These are phyloP conservation scores for Taxidea taxus DNA, from an alignment of 2,113 vertebrate species.

Conservation along the genomic window DNA sequence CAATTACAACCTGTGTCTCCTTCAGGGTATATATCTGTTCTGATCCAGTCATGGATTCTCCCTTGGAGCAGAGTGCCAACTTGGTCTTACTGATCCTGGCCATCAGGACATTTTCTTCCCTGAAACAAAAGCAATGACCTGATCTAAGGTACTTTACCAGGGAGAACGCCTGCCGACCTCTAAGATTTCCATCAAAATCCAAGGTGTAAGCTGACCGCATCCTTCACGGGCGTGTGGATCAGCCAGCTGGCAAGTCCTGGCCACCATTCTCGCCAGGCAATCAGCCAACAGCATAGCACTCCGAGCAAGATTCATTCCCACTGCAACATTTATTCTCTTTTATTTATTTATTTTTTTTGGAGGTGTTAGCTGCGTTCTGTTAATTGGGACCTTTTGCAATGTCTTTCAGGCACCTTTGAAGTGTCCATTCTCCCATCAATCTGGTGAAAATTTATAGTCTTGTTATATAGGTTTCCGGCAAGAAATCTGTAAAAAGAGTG, in stretches of 20 bases:
- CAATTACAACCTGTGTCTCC: background rate
- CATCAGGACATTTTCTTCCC: constrained; percentile 24
- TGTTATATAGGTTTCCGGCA: constrained; percentile 45
- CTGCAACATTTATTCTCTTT: constrained; percentile 43
- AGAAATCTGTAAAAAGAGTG: constrained; percentile 46
- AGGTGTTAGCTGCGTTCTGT: constrained; percentile 45
- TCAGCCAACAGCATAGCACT: constrained; percentile 46
- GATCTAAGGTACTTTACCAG: constrained; percentile 42
- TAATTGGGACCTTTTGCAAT: constrained; percentile 68
- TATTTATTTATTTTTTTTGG: background rate
- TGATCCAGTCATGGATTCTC: background rate
- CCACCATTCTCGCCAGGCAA: constrained; percentile 49
- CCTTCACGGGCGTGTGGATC: constrained; percentile 32
- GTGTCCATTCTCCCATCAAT: constrained; percentile 18
- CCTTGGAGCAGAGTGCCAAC: background rate
- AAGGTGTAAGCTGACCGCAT: constrained; percentile 72
- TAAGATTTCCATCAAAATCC: constrained; percentile 68
- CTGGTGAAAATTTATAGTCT: constrained; percentile 52
- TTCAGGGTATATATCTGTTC: background rate
- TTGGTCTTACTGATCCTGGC: background rate
- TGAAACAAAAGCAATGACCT: constrained; percentile 48
- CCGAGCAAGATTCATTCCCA: constrained; percentile 38
- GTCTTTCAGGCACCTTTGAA: constrained; percentile 50
- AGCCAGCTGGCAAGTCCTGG: constrained; percentile 60
- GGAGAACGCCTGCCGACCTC: constrained; percentile 52